Evolutionary conservation across 2,113 vertebrate genomes (phyloP), one percentile per base, ranked within the genome.

Genomic region (Trochalopteron elliotii): DNA sequence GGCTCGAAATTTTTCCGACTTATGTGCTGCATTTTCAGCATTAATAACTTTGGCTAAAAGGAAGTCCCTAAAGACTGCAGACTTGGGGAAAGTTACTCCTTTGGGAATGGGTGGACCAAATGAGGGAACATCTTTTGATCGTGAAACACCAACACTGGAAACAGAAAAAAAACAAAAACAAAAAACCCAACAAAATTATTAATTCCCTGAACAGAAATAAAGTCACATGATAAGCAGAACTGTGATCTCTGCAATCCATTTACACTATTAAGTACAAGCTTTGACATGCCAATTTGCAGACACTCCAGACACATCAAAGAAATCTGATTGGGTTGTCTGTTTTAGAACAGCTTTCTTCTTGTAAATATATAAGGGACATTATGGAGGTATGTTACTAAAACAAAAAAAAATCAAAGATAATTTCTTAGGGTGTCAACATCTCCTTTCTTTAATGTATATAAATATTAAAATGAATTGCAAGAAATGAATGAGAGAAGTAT

Each of bases 61-160:
- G 97, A 99, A 99, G 99, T 99, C 99, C 99, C 99, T 98, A 96
- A 99, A 99, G 80, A 99, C 99, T 3, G 99, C 99, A 2, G 99
- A 99, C 94, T 99, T 99, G 55, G 99, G 99, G 91, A 99, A 99
- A 85, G 99, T 99, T 71, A 99, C 99, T 75, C 98, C 99, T 98
- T 99, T 99, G 88, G 99, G 99, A 94, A 99, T 99, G 9, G 99
- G 99, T 59, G 99, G 99, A 24, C 99, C 99, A 12, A 99, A 99
- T 0, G 99, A 98, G 79, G 99, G 99, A 76, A 99, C 99, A 40
- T 99, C 99, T 98, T 99, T 99, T 60, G 99, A 99, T 93, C 99
- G 98, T 90, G 99, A 99, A 84, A 99, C 99, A n/a, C 99, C 99
- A 91, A 99, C 99, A 53, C 99, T 99, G 95, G 11, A 72, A 95